These are phyloP conservation scores for Sympetrum striolatum DNA, from an alignment of 2,888 invertebrate genomes.

Conservation along the genomic window DNA sequence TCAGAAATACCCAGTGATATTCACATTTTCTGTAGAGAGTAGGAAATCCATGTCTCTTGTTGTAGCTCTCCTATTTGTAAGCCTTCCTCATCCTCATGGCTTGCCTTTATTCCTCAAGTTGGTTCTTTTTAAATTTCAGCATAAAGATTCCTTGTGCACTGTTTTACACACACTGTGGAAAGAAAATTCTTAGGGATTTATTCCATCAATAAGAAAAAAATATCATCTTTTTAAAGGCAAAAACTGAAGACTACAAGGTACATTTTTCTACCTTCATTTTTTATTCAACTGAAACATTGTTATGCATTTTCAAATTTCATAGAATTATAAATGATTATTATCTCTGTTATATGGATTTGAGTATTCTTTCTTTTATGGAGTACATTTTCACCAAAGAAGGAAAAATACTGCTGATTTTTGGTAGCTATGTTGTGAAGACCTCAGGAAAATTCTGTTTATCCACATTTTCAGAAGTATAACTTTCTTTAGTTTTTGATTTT, in stretches of 20 bases:
- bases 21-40: constrained; percentile 19
- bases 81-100: not conserved
- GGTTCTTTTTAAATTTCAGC: not conserved
- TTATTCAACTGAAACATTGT: not conserved
- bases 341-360: not conserved
- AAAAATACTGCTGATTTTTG: not conserved
- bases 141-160: not conserved
- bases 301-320: not conserved
- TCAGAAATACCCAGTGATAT: constrained; percentile 27
- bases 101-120: not conserved
- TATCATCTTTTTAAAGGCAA: not conserved
- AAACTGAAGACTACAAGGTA: too few species aligned
- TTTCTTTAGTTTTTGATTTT: not conserved
- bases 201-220: not conserved
- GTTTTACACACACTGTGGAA: not conserved
- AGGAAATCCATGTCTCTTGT: constrained; percentile 38
- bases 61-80: constrained; percentile 35
- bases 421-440: not conserved
- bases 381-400: not conserved
- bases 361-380: not conserved
- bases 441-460: not conserved
- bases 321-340: not conserved
- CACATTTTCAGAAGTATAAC: not conserved
- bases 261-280: not conserved
- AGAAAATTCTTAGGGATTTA: not conserved